Base-by-base conservation (phyloP, 1,140 invertebrate species). In the Neodiprion virginianus region DNA sequence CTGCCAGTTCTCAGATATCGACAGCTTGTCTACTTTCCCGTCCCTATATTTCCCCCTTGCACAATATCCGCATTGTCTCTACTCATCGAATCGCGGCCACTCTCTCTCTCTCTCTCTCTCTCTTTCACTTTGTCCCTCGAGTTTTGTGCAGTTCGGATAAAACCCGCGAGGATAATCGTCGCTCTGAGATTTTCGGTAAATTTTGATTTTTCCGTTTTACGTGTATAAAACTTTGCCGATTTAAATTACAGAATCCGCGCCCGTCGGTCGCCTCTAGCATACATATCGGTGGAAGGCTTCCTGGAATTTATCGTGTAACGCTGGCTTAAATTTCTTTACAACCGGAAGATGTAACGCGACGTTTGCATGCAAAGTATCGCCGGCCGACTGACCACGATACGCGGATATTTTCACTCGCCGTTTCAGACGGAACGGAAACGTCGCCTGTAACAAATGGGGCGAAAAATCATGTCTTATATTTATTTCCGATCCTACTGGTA, bases 291-390 rank as follows among this genome's bases (percentile, higher is more conserved):
- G 17, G 17, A 53, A 53, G 50, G 50, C 50, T 53, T 53, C 50
- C 48, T 61, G 65, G 40, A 69, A 69, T n/a, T 70, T 21, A 49
- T 11, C 49, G 40, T 53, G 17, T 47, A 50, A 67, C 23, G 12
- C n/a, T n/a, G 50, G 72, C 71, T 69, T 69, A 61, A 69, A 68
- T 70, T 67, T 71, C 70, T 71, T 76, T 70, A 73, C 75, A 12
- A 67, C 66, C 68, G 49, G 12, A 53, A 17, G 7, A 69, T 28
- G 48, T 67, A n/a, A 61, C n/a, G 50, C 50, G 67, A 76, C 67
- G 77, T 83, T 83, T 78, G 81, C 77, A 81, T 82, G 78, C 74
- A 79, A 83, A 82, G 82, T 77, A 81, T 78, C 77, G 70, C 50
- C 78, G 76, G 80, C 76, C 77, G 73, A 80, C 80, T 81, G 81